Evolutionary conservation across 2,113 vertebrate genomes (phyloP), one percentile per base, ranked within the genome.

Genomic region (Ascaphus truei): DNA sequence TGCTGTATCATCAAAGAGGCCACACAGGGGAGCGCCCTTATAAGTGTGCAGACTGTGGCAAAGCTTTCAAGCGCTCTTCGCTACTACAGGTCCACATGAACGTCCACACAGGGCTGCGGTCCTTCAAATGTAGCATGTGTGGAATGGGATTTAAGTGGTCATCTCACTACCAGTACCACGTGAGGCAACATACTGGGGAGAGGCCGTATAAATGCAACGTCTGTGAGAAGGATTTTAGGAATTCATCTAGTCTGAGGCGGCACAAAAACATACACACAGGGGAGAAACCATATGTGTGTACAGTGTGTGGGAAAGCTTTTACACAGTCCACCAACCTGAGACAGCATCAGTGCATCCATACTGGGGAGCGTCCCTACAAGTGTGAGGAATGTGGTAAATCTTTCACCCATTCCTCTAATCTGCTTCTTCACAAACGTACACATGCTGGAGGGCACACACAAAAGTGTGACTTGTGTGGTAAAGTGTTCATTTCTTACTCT

Each of bases 21-120:
- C 95, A 98, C 83, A 96, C 95, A 0, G 95, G 95, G 0, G 95
- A 98, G 81, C 92, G 95, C 34, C 95, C 95, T 53, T 96, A 98
- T 59, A 86, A 93, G 75, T 97, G 96, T 68, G 69, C 81, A 0
- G 88, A 96, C 76, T 98, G 96, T 52, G 91, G 90, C 7, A 97
- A 96, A 81, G 88, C 89, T 37, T 98, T 98, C 82, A 98, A 98
- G 76, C 92, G 94, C 26, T 95, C 96, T 0, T 96, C 94, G 6
- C 88, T 96, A 16, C 87, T 98, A 31, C 93, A 93, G 85, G 90
- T 87, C 29, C 91, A 91, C 73, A 87, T 85, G 61, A 83, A 86
- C 0, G 89, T 88, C 7, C 88, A 88, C 72, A 89, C 88, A 0
- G 89, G 89, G 11, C 74, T 88, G 30, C 76, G 85, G 0, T 85